These are phyloP conservation scores for Catocala sponsa DNA, from an alignment of 2,888 invertebrate genomes.

Conservation along the genomic window DNA sequence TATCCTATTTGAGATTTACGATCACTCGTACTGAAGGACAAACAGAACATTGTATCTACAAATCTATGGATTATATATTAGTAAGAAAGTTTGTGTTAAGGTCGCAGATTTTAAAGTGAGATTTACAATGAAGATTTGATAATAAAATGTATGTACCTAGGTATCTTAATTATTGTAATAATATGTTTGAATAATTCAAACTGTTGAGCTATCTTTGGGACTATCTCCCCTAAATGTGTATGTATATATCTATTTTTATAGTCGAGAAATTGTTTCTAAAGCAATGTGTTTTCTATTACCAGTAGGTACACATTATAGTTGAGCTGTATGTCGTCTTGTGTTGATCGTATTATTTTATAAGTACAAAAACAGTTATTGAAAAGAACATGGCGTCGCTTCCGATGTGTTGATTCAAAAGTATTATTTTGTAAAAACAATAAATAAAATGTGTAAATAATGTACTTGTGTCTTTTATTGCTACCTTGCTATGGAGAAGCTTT, in stretches of 20 bases:
- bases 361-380: slow-evolving; percentile 63
- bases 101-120: neutral
- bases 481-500: neutral
- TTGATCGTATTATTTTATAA: slow-evolving; percentile 55
- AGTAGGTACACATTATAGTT: slow-evolving; percentile 4
- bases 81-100: neutral
- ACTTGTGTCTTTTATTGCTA: slow-evolving; percentile 43
- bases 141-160: too few relatives aligned
- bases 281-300: too few relatives aligned
- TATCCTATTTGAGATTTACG: too few relatives aligned
- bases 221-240: too few relatives aligned
- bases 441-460: slow-evolving; percentile 70
- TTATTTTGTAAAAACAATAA: slow-evolving; percentile 77
- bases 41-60: too few relatives aligned
- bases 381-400: slow-evolving; percentile 62
- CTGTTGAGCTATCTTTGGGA: too few relatives aligned
- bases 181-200: too few relatives aligned
- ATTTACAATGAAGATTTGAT: too few relatives aligned
- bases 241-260: slow-evolving; percentile 6
- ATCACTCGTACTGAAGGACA: too few relatives aligned
- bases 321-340: slow-evolving; percentile 29
- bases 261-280: too few relatives aligned
- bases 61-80: too few relatives aligned
- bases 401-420: slow-evolving; percentile 71
- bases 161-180: too few relatives aligned